These are phyloP conservation scores for Chlorops oryzae DNA, from an alignment of 1,140 invertebrate species.

Conservation along the genomic window DNA sequence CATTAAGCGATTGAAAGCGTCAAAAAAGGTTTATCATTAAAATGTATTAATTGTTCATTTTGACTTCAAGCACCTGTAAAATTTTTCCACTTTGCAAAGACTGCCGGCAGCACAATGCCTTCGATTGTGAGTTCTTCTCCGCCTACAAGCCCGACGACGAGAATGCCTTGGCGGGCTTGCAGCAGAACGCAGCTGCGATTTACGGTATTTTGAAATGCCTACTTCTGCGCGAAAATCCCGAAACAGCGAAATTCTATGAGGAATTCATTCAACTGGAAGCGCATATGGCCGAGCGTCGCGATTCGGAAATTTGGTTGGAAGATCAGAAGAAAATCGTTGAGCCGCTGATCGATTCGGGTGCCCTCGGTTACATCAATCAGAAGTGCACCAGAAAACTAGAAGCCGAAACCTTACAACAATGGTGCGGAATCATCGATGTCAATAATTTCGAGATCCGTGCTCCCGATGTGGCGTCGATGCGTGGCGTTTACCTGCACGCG, in stretches of 20 bases:
- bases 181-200: slow-evolving; percentile 20
- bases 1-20: too few relatives aligned
- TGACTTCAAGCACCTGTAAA: slow-evolving; percentile 50
- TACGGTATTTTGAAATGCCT: slow-evolving; percentile 27
- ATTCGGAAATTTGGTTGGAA: slow-evolving; percentile 54
- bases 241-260: slow-evolving; percentile 54
- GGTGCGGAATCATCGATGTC: slow-evolving; percentile 61
- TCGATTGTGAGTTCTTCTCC: too few relatives aligned
- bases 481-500: slow-evolving; percentile 58
- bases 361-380: slow-evolving; percentile 31
- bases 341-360: slow-evolving; percentile 23
- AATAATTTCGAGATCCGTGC: slow-evolving; percentile 64
- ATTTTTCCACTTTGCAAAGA: slow-evolving; percentile 61
- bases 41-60: neutral
- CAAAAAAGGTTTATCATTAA: too few relatives aligned
- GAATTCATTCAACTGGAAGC: slow-evolving; percentile 58
- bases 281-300: slow-evolving; percentile 53
- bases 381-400: slow-evolving; percentile 33
- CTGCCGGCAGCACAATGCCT: slow-evolving; percentile 54
- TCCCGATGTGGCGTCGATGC: slow-evolving; percentile 49
- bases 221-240: slow-evolving; percentile 55
- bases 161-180: slow-evolving; percentile 15
- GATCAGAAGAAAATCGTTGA: slow-evolving; percentile 54
- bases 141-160: too few relatives aligned
- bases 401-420: slow-evolving; percentile 54